Base-by-base conservation (phyloP, 2,888 invertebrate species). In the Hypolimnas misippus region DNA sequence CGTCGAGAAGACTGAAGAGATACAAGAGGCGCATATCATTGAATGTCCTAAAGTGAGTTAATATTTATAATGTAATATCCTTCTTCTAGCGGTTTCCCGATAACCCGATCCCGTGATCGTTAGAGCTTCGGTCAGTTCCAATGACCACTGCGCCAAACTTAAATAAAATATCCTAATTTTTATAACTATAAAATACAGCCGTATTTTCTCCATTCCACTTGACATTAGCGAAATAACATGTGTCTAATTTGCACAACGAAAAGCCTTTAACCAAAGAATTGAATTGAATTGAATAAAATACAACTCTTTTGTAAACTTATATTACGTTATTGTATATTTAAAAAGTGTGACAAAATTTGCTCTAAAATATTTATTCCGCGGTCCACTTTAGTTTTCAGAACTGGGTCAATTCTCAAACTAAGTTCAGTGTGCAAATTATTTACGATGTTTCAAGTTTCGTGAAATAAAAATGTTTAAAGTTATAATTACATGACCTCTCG, bases 41-140 rank as follows among this genome's bases (percentile, higher is more conserved):
- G 82, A 84, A 2, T 89, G 86, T 69, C 89, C 88, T n/a, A 89
- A 89, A 84, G 89, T 89, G 21, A 54, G 35, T 38, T 14, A 50
- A 14, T 29, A 29, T 25, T 50, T 44, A n/a, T n/a, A n/a, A n/a
- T n/a, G n/a, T n/a, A n/a, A n/a, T 21, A 21, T 46, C 10, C 7
- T 44, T 12, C 31, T 31, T 7, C 8, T 31, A 31, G 31, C 31
- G 8, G 6, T 31, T 46, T 17, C 8, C 10, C 5, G 6, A 4
- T 17, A 19, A 21, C 7, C 17, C n/a, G n/a, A n/a, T n/a, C n/a
- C n/a, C n/a, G n/a, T n/a, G n/a, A n/a, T n/a, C n/a, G n/a, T n/a
- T n/a, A n/a, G n/a, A n/a, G n/a, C n/a, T n/a, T n/a, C n/a, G n/a
- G n/a, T n/a, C n/a, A n/a, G n/a, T n/a, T n/a, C n/a, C n/a, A n/a